Conservation (phyloP, 2,888 invertebrate genomes). For the Mylabris sibirica region DNA sequence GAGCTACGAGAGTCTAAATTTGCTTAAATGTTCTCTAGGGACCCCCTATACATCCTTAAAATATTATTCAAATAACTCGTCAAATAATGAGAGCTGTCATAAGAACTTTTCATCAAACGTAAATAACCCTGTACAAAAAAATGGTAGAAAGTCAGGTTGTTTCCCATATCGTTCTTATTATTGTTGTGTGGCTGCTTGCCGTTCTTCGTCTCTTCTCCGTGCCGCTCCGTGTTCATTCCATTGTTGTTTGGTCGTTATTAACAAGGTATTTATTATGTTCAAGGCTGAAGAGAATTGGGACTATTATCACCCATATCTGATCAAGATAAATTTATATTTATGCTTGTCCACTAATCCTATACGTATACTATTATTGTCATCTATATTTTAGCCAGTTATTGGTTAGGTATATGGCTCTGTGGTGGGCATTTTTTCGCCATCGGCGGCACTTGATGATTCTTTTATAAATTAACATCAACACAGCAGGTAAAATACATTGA, state of each 20-base stretch:
- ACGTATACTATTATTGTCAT: conserved; percentile 13
- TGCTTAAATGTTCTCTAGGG: too few relatives aligned
- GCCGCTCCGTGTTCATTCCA: background rate
- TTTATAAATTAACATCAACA: background rate
- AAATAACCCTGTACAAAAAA: too few relatives aligned
- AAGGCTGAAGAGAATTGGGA: conserved; percentile 6
- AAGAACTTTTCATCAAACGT: too few relatives aligned
- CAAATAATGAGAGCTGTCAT: too few relatives aligned
- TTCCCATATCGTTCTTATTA: background rate
- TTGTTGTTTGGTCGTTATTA: conserved; percentile 1
- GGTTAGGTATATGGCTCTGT: background rate
- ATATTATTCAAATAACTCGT: too few relatives aligned
- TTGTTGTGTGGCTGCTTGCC: background rate
- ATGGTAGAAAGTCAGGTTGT: background rate
- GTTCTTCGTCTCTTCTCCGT: conserved; percentile 7
- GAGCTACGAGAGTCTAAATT: too few relatives aligned
- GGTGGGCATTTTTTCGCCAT: conserved; percentile 3
- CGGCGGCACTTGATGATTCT: background rate
- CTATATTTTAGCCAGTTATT: background rate
- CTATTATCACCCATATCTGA: conserved; percentile 25
- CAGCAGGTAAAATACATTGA: background rate
- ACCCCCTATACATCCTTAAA: too few relatives aligned
- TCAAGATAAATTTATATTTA: conserved; percentile 33
- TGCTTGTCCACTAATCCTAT: conserved; percentile 20
- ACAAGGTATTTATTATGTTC: conserved; percentile 4